phyloP scores from a whole-genome alignment of 1,140 invertebrate species.

The Odontomachus brunneus region DNA sequence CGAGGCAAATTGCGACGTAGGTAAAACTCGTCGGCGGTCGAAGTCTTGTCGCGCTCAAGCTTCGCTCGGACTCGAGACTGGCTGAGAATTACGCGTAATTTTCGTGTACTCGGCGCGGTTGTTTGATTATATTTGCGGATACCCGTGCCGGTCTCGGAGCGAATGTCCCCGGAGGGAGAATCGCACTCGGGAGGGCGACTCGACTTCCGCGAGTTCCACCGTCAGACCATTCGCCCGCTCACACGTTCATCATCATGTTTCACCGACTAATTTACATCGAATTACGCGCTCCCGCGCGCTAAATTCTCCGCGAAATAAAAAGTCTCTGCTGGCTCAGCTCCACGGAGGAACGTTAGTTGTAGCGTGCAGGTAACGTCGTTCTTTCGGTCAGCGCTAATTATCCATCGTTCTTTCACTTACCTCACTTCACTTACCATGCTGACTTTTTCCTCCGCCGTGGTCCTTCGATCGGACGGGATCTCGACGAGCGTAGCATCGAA shows the following conservation, averaged over 20 bases:
- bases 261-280: conserved; percentile 21
- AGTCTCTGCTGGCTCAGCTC: too few relatives aligned
- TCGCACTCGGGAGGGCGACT: not conserved
- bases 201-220: not conserved
- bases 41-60: not conserved
- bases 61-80: not conserved
- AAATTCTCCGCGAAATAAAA: not conserved
- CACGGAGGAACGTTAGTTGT: too few relatives aligned
- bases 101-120: not conserved
- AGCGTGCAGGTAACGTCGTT: too few relatives aligned
- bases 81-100: conserved; percentile 34
- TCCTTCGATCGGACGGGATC: too few relatives aligned
- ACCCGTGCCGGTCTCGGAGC: not conserved
- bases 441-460: too few relatives aligned
- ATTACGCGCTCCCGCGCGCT: not conserved
- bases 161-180: not conserved
- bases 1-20: conserved; percentile 3
- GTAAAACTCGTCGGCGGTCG: not conserved
- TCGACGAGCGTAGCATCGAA: too few relatives aligned
- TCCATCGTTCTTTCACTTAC: too few relatives aligned
- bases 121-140: conserved; percentile 31
- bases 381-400: too few relatives aligned
- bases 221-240: not conserved
- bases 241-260: not conserved
- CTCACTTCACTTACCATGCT: too few relatives aligned